Evolutionary conservation across 2,113 vertebrate species (phyloP).

Genomic region (Hoplias malabaricus): DNA sequence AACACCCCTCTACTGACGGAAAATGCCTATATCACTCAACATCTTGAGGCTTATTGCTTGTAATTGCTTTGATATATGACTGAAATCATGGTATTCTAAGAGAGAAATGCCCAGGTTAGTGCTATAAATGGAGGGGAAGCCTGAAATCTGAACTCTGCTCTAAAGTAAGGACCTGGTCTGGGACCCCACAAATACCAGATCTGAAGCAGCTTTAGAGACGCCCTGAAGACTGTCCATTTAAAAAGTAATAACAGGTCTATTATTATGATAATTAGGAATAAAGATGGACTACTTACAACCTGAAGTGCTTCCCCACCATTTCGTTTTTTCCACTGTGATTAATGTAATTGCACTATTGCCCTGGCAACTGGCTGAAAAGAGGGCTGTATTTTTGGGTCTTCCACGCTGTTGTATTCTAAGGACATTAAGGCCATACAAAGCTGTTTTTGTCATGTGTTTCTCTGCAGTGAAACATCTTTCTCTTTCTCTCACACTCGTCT

Average conservation of each 20-base stretch:
- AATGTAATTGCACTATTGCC: slow-evolving; percentile 18
- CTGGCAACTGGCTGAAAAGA: not conserved
- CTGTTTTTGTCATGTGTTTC: not conserved
- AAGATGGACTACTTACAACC: not conserved
- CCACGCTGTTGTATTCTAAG: not conserved
- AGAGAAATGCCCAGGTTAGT: not conserved
- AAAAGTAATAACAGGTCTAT: not conserved
- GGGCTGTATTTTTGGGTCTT: not conserved
- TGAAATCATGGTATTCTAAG: too few relatives aligned
- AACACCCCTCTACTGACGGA: too few relatives aligned
- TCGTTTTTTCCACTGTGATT: not conserved
- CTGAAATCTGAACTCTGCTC: too few relatives aligned
- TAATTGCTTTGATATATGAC: too few relatives aligned
- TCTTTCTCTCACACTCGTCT: not conserved
- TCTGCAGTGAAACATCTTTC: not conserved
- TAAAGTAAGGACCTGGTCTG: too few relatives aligned
- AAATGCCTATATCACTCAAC: too few relatives aligned
- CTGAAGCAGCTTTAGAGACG: not conserved
- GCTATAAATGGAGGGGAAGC: not conserved
- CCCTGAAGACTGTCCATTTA: not conserved
- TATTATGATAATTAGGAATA: slow-evolving; percentile 1
- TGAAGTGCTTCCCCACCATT: not conserved
- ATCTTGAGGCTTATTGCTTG: too few relatives aligned
- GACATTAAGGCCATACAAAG: not conserved
- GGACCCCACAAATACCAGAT: not conserved